These are phyloP conservation scores for Benthosema pterotum DNA, from an alignment of 2,797 vertebrate genomes.

Conservation along the genomic window DNA sequence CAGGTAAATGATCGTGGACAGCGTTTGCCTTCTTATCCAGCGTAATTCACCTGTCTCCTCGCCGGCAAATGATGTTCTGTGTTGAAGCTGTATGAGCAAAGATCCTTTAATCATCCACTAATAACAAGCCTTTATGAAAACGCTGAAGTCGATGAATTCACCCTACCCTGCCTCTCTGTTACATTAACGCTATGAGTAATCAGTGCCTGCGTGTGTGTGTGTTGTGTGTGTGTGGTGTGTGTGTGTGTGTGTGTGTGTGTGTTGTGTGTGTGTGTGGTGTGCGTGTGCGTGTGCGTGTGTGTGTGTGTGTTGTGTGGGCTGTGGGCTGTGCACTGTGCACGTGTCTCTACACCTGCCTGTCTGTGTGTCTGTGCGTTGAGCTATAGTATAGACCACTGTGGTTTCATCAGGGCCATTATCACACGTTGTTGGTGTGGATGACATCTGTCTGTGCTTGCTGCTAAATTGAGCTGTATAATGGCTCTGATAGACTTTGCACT, in stretches of 20 bases:
- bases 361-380: neutral
- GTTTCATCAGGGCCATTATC: constrained; percentile 57
- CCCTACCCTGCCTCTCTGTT: constrained; percentile 70
- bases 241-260: constrained; percentile 18
- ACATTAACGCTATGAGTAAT: constrained; percentile 66
- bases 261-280: neutral
- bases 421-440: constrained; percentile 46
- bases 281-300: neutral
- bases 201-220: constrained; percentile 64
- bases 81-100: constrained; percentile 66
- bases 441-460: constrained; percentile 31
- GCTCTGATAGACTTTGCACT: constrained; percentile 31
- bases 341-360: no score
- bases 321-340: no score
- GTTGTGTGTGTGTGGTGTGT: constrained; percentile 9
- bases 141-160: constrained; percentile 73
- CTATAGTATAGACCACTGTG: constrained; percentile 40
- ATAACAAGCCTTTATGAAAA: constrained; percentile 77
- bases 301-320: neutral
- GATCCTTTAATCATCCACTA: constrained; percentile 79
- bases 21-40: constrained; percentile 67
- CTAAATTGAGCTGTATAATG: constrained; percentile 55
- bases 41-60: constrained; percentile 67
- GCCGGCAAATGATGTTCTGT: constrained; percentile 69
- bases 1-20: constrained; percentile 70